Base-by-base conservation (phyloP, 2,797 vertebrate genomes). In the Epinephelus coioides region DNA sequence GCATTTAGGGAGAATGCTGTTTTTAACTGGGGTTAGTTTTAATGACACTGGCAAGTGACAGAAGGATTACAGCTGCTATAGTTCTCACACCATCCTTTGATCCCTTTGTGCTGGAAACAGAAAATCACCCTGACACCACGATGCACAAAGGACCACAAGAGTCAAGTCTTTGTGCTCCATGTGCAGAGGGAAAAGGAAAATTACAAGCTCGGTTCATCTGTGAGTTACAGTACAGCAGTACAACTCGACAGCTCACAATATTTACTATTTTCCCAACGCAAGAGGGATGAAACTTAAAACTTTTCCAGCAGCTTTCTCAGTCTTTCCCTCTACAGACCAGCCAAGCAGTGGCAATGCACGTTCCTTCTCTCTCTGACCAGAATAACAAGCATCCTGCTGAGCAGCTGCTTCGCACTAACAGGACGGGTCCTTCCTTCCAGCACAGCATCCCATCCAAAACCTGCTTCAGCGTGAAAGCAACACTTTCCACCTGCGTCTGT, bases 331-430 rank as follows among this genome's bases (percentile, higher is more conserved):
- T 76, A 74, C 81, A 83, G 81, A 77, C 68, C 13, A 64, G 74
- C 75, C n/a, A 73, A 70, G 80, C 60, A 34, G 77, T 23, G 73
- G n/a, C 72, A 55, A 79, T 60, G 86, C 85, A 81, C 49, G 69
- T 60, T 66, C 71, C 73, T 77, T 69, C 66, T 67, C 78, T 77
- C 82, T 82, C 91, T 93, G 86, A 91, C 88, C 87, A 89, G 90
- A 93, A 94, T 94, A 90, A 90, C 84, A 92, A 91, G 78, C 90
- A 88, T 84, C 87, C 69, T 54, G 76, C 74, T 25, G 64, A 75
- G 69, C 89, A 91, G 91, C 89, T 89, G 86, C 79, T 89, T 82
- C 85, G 67, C 82, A 73, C 65, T 0, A 69, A 86, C 79, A 81
- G 63, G 63, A 79, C 34, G 53, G 62, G 1, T 70, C 53, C 59